Evolutionary conservation across 2,113 vertebrate genomes (phyloP), one percentile per base, ranked within the genome.

Genomic region (Morone chrysops): DNA sequence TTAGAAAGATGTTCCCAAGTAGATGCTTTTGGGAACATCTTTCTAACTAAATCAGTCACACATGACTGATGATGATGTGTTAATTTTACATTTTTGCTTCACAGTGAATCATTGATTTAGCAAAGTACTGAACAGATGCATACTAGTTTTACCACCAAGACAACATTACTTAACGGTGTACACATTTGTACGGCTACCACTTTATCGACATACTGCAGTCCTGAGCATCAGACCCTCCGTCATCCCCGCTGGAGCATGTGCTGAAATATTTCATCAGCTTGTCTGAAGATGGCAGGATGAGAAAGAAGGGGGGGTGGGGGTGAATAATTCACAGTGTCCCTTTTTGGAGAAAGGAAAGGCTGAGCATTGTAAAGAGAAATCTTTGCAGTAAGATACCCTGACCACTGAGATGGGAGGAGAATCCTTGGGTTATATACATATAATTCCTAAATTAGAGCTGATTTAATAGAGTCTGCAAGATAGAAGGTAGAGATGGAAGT

Each of bases 241-340:
- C 47, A 14, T 77, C 78, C 75, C 51, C 48, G 1, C 45, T 60
- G 71, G 41, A 45, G 22, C 40, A 17, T 73, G 72, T 60, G 18
- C 11, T 8, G n/a, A 62, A 8, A 84, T 69, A 7, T 75, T 83
- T 83, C 45, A 65, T 75, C 47, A 63, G 78, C 75, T 79, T 66
- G 47, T 88, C 67, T 70, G 62, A 70, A 40, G 48, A 80, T 83
- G 6, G 54, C 62, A 72, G 84, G 48, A 78, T 25, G 47, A 71
- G 54, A 86, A 70, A 41, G 31, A 60, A 71, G 62, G n/a, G 17
- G 20, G 53, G 13, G 59, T 31, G 31, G 31, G 67, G 43, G 82
- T 85, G 50, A 90, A 92, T 89, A 87, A 87, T 90, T 93, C 75
- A 91, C 71, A 38, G 13, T 45, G 51, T 36, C 56, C 31, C 71